Evolutionary conservation across 2,888 invertebrate species (phyloP), one percentile per base, ranked within the genome.

Genomic region (Cremastinae sp.): DNA sequence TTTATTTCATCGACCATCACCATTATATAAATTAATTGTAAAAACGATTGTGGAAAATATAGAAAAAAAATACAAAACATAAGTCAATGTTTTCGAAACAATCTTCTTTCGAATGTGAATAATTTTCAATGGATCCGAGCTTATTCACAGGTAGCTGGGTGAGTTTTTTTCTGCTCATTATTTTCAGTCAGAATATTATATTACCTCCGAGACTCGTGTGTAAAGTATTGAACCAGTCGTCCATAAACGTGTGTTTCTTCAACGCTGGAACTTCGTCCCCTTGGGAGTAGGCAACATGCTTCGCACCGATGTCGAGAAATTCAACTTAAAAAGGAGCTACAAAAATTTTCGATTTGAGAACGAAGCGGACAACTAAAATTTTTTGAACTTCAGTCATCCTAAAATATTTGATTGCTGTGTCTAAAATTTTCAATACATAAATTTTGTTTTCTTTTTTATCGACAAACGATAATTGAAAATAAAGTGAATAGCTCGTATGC

Each of bases 151-250:
- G 55, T 12, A 35, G 49, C 43, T 35, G 65, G 65, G 35, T 53
- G 49, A 65, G 53, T 73, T 74, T 77, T 16, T 49, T 41, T 20
- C 14, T 28, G 61, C 41, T 53, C 16, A 18, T 47, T 22, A 58
- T n/a, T n/a, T n/a, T n/a, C n/a, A 58, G 35, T 1, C 37, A 41
- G 74, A 74, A 77, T 74, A 74, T 45, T 43, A 73, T 70, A 76
- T 76, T 76, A 76, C 76, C 69, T 69, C 20, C 39, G 73, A 69
- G 64, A 73, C 64, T 35, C n/a, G n/a, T 41, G 72, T 65, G 69
- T 69, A 76, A 76, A 73, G 64, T 69, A 64, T 65, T 41, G 51
- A 43, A 3, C 55, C n/a, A 51, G 59, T 56, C 28, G 5, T 64
- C 41, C 53, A 9, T 41, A 16, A 12, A 14, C n/a, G 49, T 10